Conservation (phyloP, 2,888 invertebrate species). For the Chromoteleia sp. region DNA sequence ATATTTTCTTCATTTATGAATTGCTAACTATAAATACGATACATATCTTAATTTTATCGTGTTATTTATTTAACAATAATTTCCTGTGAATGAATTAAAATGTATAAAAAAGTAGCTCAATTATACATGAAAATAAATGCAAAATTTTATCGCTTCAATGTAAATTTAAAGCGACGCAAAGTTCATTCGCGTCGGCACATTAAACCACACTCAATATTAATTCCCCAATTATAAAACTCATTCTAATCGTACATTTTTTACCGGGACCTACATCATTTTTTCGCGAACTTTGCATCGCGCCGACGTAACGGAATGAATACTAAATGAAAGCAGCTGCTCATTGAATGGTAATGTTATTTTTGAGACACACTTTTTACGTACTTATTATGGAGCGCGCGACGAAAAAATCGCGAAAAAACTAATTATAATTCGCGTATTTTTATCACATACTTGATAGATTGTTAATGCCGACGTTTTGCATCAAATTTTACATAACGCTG, state of each 20-base stretch:
- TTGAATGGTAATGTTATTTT: slow-evolving; percentile 43
- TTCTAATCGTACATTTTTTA: slow-evolving; percentile 6
- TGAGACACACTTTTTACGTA: slow-evolving; percentile 30
- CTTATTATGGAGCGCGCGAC: slow-evolving; percentile 18
- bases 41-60: too few species aligned
- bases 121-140: not conserved
- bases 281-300: slow-evolving; percentile 38
- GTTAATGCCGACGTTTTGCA: slow-evolving; percentile 34
- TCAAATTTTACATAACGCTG: slow-evolving; percentile 31
- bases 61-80: too few species aligned
- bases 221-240: not conserved
- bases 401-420: slow-evolving; percentile 47
- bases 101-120: not conserved
- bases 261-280: slow-evolving; percentile 19
- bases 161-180: not conserved
- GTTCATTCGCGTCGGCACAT: slow-evolving; percentile 6
- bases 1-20: too few species aligned
- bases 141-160: not conserved
- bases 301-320: slow-evolving; percentile 22
- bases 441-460: slow-evolving; percentile 35
- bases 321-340: slow-evolving; percentile 11
- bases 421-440: slow-evolving; percentile 40
- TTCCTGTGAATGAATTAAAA: too few species aligned
- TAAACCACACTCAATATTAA: not conserved
- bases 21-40: too few species aligned